Base-by-base conservation (phyloP, 2,888 invertebrate species). In the Campaea margaritaria region DNA sequence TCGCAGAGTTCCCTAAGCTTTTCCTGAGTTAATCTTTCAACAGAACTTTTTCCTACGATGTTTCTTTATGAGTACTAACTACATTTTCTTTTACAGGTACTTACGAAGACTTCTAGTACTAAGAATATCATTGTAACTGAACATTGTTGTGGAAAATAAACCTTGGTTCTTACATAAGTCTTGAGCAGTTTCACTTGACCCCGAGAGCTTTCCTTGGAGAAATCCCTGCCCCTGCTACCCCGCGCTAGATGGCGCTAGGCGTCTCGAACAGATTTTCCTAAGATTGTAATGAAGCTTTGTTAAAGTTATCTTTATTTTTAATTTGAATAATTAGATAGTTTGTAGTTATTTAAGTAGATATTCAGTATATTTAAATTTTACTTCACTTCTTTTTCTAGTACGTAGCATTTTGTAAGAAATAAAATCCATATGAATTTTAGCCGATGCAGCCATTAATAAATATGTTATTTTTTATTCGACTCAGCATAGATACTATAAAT, bases 161-260 rank as follows among this genome's bases (percentile, higher is more conserved):
- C 65, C 68, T 36, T 57, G 77, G 78, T 77, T 81, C 64, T 55
- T 69, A 58, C 65, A 63, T 51, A 43, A 56, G 68, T 56, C 52
- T 54, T 39, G 50, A 64, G 66, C 46, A 65, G 67, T 64, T 72
- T 59, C 45, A 43, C 59, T 66, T 64, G 63, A 62, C 63, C 61
- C 51, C 4, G 43, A 15, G 52, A 52, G 57, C 50, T 64, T 65
- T 70, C 58, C 52, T 62, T 21, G 13, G 48, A 53, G 66, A 62
- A 71, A 71, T 57, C 28, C 34, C 51, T 58, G 55, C 31, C 72
- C 64, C 56, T 63, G 86, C 91, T 91, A 91, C 91, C 91, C 91
- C 82, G 56, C 87, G 74, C 56, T 44, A 91, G 91, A 91, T 91
- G 91, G 91, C 90, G 86, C 74, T 74, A 0, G 43, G 28, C 12